Percentiles rank a stretch among this genome's conserved stretches.
phyloP scores from a whole-genome alignment of 1,140 invertebrate species.

The Heliconius nattereri region DNA sequence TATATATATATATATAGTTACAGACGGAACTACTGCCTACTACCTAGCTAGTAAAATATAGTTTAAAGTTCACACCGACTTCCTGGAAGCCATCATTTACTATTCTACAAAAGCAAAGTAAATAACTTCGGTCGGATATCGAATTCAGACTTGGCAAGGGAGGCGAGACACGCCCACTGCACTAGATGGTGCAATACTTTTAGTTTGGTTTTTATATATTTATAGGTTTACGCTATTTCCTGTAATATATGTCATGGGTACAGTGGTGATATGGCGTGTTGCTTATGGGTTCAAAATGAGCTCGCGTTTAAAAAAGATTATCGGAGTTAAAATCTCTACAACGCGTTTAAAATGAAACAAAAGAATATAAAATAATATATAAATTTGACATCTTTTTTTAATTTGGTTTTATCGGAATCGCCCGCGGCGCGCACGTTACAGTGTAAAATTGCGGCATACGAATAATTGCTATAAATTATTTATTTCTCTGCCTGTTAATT shows the following conservation, averaged over 20 bases:
- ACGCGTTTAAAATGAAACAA: background rate
- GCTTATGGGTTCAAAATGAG: background rate
- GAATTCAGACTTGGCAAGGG: background rate
- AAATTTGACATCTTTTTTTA: background rate
- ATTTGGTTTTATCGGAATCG: constrained; percentile 1
- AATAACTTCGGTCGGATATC: background rate
- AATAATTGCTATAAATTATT: constrained; percentile 12
- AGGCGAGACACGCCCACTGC: background rate
- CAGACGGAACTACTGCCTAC: too few relatives aligned
- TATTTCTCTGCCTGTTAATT: background rate
- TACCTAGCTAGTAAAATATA: background rate
- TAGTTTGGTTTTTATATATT: background rate
- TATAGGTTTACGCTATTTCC: background rate
- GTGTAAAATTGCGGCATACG: background rate
- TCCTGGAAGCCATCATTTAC: background rate
- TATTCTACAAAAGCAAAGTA: background rate
- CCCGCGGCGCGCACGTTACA: background rate
- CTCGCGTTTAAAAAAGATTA: background rate
- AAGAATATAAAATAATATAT: background rate
- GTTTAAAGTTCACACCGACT: background rate
- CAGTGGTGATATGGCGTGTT: background rate
- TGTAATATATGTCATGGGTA: background rate
- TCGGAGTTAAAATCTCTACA: background rate
- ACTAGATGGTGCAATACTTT: background rate
- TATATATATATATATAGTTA: too few relatives aligned